phyloP scores from a whole-genome alignment of 1,140 invertebrate genomes.

The Bombyx mandarina region DNA sequence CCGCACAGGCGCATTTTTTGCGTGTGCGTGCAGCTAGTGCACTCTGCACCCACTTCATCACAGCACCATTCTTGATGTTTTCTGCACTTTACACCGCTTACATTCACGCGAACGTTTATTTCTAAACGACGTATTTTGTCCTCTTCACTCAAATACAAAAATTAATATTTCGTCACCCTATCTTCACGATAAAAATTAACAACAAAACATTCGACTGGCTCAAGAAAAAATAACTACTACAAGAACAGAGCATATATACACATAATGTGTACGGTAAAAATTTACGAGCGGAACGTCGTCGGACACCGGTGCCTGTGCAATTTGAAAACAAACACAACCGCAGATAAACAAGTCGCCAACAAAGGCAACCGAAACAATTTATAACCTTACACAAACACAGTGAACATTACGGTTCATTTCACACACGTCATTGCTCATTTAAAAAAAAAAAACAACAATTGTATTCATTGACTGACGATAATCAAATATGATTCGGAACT shows the following conservation, averaged over 20 bases:
- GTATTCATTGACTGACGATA: too few relatives aligned
- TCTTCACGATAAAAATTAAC: not conserved
- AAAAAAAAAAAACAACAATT: too few relatives aligned
- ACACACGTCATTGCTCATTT: too few relatives aligned
- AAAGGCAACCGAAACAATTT: slow-evolving; percentile 15
- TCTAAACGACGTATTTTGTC: slow-evolving; percentile 47
- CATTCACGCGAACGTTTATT: slow-evolving; percentile 51
- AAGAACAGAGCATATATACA: not conserved
- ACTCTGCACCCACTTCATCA: slow-evolving; percentile 38
- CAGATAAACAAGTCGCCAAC: slow-evolving; percentile 34
- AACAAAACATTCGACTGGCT: not conserved
- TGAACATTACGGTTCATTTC: too few relatives aligned
- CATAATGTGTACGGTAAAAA: slow-evolving; percentile 14
- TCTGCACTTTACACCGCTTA: slow-evolving; percentile 21
- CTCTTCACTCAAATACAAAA: slow-evolving; percentile 4
- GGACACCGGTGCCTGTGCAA: slow-evolving; percentile 17
- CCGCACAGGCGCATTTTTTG: slow-evolving; percentile 62
- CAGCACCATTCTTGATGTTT: slow-evolving; percentile 35
- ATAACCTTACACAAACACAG: not conserved
- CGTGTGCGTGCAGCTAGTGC: slow-evolving; percentile 33
- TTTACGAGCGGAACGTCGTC: slow-evolving; percentile 18
- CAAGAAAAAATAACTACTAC: not conserved
- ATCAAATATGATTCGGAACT: too few relatives aligned
- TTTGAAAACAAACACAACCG: slow-evolving; percentile 39
- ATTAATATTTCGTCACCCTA: not conserved